Conservation (phyloP, 1,140 invertebrate species). For the Brachionus angularis region DNA sequence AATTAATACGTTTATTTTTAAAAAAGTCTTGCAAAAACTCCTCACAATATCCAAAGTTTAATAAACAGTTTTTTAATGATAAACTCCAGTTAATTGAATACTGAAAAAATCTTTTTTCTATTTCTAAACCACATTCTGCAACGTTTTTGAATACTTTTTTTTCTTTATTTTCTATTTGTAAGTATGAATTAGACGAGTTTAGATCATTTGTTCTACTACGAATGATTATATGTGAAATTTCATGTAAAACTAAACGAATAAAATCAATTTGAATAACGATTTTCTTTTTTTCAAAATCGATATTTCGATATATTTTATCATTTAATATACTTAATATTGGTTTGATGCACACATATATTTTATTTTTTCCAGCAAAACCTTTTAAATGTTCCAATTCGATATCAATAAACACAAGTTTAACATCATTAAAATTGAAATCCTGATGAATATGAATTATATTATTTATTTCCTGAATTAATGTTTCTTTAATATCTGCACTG, state of each 20-base stretch:
- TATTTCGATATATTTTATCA: no score
- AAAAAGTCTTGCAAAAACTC: no score
- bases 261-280: constrained; percentile 22
- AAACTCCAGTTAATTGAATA: no score
- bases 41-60: no score
- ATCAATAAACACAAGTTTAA: background rate
- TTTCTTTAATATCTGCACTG: no score
- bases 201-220: background rate
- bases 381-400: background rate
- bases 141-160: no score
- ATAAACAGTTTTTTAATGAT: no score
- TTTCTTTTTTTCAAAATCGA: constrained; percentile 13
- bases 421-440: background rate
- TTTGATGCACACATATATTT: constrained; percentile 10
- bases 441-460: background rate
- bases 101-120: no score
- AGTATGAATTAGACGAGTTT: background rate
- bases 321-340: no score
- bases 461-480: no score
- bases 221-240: background rate
- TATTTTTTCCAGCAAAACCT: constrained; percentile 17
- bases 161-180: background rate
- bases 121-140: no score
- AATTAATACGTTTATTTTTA: no score
- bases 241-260: constrained; percentile 9